These are phyloP conservation scores for Magallana ariakensis DNA, from an alignment of 1,140 invertebrate species.

Conservation along the genomic window DNA sequence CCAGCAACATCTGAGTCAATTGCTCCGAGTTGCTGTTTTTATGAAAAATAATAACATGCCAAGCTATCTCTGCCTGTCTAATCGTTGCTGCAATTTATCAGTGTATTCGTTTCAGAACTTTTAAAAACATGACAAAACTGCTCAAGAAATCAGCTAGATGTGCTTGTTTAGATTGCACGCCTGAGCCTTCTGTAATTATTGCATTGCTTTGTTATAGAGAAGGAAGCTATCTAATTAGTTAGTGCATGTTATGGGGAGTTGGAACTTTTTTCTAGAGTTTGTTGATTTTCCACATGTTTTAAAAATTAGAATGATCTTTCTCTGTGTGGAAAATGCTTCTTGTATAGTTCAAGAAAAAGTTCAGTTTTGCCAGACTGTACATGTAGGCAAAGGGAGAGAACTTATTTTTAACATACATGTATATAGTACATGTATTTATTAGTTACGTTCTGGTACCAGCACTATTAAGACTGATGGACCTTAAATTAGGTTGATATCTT, in stretches of 20 bases:
- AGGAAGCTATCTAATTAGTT: background rate
- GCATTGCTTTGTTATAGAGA: background rate
- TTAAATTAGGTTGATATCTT: no score
- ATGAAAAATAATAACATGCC: background rate
- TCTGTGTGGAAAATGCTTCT: no score
- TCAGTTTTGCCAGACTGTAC: no score
- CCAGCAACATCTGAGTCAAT: background rate
- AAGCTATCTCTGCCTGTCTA: background rate
- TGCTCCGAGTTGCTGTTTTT: background rate
- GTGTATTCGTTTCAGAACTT: background rate
- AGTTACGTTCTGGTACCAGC: no score
- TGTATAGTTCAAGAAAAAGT: no score
- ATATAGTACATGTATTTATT: no score
- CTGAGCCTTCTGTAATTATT: background rate
- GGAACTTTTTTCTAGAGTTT: background rate
- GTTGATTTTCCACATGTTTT: background rate
- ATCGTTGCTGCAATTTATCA: background rate
- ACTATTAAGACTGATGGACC: no score
- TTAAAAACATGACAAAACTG: no score
- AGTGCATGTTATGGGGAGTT: background rate
- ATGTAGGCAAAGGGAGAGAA: background rate
- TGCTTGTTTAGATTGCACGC: background rate
- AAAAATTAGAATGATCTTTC: background rate
- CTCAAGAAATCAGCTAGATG: no score
- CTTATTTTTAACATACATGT: background rate